A percentile compares a stretch with the other conserved stretches of the same genome.
Conservation (phyloP, 2,113 vertebrate species). For the Carollia perspicillata region DNA sequence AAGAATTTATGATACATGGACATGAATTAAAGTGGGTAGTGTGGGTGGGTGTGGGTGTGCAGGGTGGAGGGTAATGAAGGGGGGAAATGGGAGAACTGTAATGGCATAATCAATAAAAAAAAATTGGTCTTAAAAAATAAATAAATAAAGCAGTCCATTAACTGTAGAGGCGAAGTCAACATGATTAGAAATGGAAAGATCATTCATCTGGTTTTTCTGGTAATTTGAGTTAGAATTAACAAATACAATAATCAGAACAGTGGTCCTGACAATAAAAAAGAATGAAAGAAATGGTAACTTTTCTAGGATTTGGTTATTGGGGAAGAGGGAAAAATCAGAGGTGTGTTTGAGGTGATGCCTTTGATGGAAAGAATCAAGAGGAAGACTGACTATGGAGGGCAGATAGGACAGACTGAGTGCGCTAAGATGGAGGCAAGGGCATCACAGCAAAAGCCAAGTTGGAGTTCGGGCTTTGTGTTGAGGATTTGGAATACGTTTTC, state of each 20-base stretch:
- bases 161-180: not conserved
- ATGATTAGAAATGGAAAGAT: not conserved
- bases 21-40: no score
- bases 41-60: no score
- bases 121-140: no score
- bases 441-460: accelerated
- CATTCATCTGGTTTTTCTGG: not conserved
- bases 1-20: no score
- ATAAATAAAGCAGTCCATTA: no score
- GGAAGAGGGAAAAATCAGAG: not conserved
- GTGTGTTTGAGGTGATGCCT: not conserved
- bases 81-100: no score
- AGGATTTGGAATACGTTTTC: not conserved
- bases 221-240: not conserved
- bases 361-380: not conserved
- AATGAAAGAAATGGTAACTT: not conserved
- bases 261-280: not conserved
- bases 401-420: not conserved
- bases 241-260: not conserved
- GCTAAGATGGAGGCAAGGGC: not conserved
- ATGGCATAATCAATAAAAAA: no score
- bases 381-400: not conserved
- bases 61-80: no score
- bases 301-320: not conserved
- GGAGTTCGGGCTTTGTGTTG: not conserved